phyloP scores from a whole-genome alignment of 2,113 vertebrate species.

The Paralichthys olivaceus region DNA sequence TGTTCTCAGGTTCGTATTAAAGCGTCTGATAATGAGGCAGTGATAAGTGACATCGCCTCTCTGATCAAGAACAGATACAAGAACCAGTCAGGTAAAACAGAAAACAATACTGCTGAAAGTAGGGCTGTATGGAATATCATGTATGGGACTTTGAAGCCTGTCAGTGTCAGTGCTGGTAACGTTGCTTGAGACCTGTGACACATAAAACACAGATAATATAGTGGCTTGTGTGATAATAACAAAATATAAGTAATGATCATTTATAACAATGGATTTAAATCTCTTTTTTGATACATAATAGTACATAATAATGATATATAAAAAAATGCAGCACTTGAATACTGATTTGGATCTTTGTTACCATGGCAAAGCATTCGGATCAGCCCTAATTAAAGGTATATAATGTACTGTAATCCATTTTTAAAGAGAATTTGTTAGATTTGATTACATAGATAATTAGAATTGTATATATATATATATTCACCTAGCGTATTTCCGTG shows the following conservation, averaged over 20 bases:
- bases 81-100: constrained; percentile 88
- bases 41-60: constrained; percentile 86
- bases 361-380: neutral
- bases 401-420: too few species aligned
- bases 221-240: too few species aligned
- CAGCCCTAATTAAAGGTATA: too few species aligned
- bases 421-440: too few species aligned
- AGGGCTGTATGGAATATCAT: neutral
- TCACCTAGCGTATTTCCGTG: neutral
- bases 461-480: neutral
- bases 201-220: too few species aligned
- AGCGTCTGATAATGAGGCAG: constrained; percentile 82
- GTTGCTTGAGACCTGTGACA: too few species aligned
- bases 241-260: too few species aligned
- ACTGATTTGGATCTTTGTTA: too few species aligned
- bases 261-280: too few species aligned
- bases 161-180: neutral
- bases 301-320: too few species aligned
- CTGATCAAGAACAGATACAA: constrained; percentile 90
- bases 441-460: neutral
- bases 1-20: constrained; percentile 89
- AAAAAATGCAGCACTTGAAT: too few species aligned
- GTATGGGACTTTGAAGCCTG: neutral
- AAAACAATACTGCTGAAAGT: neutral
- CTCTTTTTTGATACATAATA: neutral